Percentiles rank a stretch among this genome's conserved stretches.
Evolutionary conservation across 1,140 invertebrate genomes (phyloP).

Genomic region (Pemphigus obesinymphae): DNA sequence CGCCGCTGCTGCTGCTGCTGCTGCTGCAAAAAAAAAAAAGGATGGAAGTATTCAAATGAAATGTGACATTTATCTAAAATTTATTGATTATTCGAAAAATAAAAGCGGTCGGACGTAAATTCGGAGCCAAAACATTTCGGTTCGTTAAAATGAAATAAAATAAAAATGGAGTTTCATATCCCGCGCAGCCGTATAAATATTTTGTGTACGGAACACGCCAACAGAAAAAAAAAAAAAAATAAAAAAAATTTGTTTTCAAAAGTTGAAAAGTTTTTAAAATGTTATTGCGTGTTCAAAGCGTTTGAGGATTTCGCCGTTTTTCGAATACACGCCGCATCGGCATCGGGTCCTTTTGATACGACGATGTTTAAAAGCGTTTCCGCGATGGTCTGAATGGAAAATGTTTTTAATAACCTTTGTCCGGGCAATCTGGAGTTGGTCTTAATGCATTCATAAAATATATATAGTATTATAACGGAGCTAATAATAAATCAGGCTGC

Average conservation of each 20-base stretch:
- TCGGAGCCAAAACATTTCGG: neutral
- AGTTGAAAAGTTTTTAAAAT: neutral
- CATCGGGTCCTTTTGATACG: neutral
- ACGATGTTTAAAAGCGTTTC: neutral
- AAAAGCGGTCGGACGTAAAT: neutral
- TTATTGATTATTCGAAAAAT: neutral
- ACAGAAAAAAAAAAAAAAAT: too few relatives aligned
- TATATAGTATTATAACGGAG: neutral
- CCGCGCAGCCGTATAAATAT: too few relatives aligned
- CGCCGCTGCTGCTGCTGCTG: too few relatives aligned
- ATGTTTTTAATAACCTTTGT: neutral
- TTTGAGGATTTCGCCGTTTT: neutral
- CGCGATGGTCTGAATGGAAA: neutral
- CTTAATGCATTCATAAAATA: conserved; percentile 21
- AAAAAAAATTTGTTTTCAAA: too few relatives aligned
- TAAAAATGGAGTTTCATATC: neutral
- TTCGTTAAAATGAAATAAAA: neutral
- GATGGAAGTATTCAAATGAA: neutral
- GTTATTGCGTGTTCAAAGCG: neutral
- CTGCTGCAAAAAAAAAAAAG: neutral
- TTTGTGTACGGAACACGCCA: too few relatives aligned
- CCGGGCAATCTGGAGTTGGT: conserved; percentile 17
- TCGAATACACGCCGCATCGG: neutral
- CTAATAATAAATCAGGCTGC: conserved; percentile 12
- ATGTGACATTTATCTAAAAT: neutral